Percentiles rank a stretch among this genome's conserved stretches.
These are phyloP conservation scores for Pseudococcus longispinus DNA, from an alignment of 2,888 invertebrate species.

Conservation along the genomic window DNA sequence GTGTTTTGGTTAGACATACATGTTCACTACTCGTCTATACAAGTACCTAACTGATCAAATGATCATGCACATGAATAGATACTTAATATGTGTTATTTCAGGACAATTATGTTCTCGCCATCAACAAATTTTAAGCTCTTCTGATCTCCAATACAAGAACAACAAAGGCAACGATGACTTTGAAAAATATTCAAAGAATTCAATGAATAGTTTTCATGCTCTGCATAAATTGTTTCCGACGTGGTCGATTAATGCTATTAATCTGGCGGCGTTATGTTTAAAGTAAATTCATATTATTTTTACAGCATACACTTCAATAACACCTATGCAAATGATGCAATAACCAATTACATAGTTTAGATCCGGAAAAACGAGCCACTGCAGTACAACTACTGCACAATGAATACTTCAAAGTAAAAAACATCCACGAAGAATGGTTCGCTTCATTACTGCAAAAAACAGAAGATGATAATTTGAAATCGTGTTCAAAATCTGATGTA, in stretches of 20 bases:
- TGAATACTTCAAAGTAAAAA: slow-evolving; percentile 71
- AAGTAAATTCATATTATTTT: slow-evolving; percentile 32
- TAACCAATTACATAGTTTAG: slow-evolving; percentile 63
- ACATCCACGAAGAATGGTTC: slow-evolving; percentile 63
- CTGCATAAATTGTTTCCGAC: slow-evolving; percentile 40
- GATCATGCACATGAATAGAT: no score
- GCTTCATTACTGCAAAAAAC: not conserved
- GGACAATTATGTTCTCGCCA: slow-evolving; percentile 48
- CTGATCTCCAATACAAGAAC: not conserved
- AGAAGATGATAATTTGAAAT: not conserved
- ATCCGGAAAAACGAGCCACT: slow-evolving; percentile 71
- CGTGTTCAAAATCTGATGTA: not conserved
- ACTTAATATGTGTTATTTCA: not conserved
- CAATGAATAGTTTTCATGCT: slow-evolving; percentile 52
- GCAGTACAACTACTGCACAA: slow-evolving; percentile 73
- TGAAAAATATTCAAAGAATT: not conserved
- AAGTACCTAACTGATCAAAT: not conserved
- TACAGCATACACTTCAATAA: not conserved
- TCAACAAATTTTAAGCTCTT: slow-evolving; percentile 14
- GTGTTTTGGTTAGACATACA: slow-evolving; percentile 70
- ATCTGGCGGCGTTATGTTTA: slow-evolving; percentile 23
- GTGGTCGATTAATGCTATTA: slow-evolving; percentile 31
- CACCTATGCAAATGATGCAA: not conserved
- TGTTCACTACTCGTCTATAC: no score
- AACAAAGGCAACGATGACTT: not conserved